Conservation (phyloP, 1,140 invertebrate genomes). For the Pristionchus pacificus region DNA sequence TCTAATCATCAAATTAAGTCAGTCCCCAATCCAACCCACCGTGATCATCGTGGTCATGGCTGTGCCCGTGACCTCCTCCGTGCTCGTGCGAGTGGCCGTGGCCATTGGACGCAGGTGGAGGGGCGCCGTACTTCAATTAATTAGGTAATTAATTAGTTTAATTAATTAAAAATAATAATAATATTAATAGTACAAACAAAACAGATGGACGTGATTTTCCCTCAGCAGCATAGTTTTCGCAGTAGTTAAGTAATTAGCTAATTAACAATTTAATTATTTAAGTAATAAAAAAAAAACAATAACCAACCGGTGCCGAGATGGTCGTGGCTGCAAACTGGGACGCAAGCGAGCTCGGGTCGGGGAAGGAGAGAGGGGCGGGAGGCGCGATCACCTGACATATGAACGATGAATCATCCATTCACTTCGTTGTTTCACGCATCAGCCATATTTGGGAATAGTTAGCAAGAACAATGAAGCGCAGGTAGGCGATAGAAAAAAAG, state of each 20-base stretch:
- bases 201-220: too few species aligned
- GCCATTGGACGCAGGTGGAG: conserved; percentile 23
- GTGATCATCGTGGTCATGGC: conserved; percentile 11
- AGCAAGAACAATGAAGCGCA: too few species aligned
- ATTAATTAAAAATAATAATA: too few species aligned
- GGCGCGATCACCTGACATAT: conserved; percentile 13
- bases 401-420: too few species aligned
- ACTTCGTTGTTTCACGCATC: too few species aligned
- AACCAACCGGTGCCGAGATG: neutral
- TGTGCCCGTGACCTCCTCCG: conserved; percentile 14
- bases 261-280: too few species aligned
- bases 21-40: neutral
- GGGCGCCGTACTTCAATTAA: conserved; percentile 43
- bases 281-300: neutral
- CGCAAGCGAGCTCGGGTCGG: conserved; percentile 48
- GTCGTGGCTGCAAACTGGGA: conserved; percentile 2
- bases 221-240: too few species aligned
- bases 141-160: too few species aligned
- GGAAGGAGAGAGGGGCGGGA: conserved; percentile 39
- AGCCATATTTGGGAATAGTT: neutral
- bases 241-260: too few species aligned
- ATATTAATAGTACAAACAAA: too few species aligned
- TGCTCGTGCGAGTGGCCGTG: neutral
- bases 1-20: neutral
- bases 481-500: too few species aligned